phyloP scores from a whole-genome alignment of 2,888 invertebrate species.

The Cheilosia variabilis region DNA sequence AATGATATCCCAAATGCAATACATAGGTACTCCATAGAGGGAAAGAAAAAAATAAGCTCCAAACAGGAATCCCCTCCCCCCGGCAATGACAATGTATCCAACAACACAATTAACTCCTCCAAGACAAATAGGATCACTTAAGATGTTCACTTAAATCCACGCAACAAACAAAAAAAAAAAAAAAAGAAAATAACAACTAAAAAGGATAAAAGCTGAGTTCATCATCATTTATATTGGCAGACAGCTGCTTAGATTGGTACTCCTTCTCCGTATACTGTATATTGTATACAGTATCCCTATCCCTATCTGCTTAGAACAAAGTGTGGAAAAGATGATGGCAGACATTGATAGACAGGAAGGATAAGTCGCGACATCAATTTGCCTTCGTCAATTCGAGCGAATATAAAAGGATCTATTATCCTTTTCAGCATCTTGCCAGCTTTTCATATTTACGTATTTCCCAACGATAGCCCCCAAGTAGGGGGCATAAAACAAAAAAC shows the following conservation, averaged over 20 bases:
- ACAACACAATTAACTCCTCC: slow-evolving; percentile 48
- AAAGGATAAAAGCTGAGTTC: slow-evolving; percentile 64
- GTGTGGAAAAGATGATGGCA: slow-evolving; percentile 51
- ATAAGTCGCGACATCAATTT: slow-evolving; percentile 71
- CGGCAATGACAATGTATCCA: slow-evolving; percentile 25
- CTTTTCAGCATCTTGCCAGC: not conserved
- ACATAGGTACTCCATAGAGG: not conserved
- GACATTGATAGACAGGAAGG: slow-evolving; percentile 68
- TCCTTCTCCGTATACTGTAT: not conserved
- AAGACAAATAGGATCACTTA: slow-evolving; percentile 39
- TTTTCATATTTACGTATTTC: slow-evolving; percentile 6
- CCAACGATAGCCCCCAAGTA: not conserved
- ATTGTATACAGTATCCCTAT: not conserved
- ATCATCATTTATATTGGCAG: slow-evolving; percentile 70
- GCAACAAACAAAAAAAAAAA: slow-evolving; percentile 27
- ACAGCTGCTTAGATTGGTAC: slow-evolving; percentile 63
- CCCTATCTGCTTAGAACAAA: slow-evolving; percentile 10
- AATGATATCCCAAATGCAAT: not conserved
- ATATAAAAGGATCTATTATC: slow-evolving; percentile 19
- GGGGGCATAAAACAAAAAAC: not conserved
- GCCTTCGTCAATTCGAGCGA: slow-evolving; percentile 53
- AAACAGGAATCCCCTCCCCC: not conserved
- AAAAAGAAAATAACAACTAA: slow-evolving; percentile 29
- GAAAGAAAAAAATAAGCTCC: not conserved
- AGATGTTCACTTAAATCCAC: slow-evolving; percentile 38